Percentiles rank a stretch among this genome's conserved stretches.
Conservation (phyloP, 2,797 vertebrate genomes). For the Xiphorhynchus erythropygius region DNA sequence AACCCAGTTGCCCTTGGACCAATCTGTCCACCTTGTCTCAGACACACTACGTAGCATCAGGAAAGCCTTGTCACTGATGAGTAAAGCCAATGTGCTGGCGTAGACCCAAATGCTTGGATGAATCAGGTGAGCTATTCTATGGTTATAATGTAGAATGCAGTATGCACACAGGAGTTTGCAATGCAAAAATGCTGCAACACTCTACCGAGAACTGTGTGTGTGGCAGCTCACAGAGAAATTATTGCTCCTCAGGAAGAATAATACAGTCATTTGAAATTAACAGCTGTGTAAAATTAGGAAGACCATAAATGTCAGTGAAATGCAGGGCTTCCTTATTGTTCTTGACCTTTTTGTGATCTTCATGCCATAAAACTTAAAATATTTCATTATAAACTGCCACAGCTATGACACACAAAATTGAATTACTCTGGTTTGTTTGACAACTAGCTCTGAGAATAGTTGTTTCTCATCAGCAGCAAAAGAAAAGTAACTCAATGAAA, state of each 20-base stretch:
- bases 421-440: neutral
- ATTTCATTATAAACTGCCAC: neutral
- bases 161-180: neutral
- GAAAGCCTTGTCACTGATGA: neutral
- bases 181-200: neutral
- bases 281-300: neutral
- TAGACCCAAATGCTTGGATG: neutral
- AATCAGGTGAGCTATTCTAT: neutral
- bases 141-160: neutral
- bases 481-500: neutral
- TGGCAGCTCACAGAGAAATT: neutral
- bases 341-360: slow-evolving; percentile 10
- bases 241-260: neutral
- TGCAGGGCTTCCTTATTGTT: neutral
- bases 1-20: neutral
- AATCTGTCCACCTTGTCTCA: neutral
- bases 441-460: neutral
- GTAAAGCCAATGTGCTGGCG: neutral
- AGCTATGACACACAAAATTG: neutral
- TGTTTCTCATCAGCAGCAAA: neutral
- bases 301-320: neutral
- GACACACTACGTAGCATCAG: neutral
- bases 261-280: neutral
- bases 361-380: neutral
- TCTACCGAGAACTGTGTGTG: neutral